phyloP scores from a whole-genome alignment of 2,888 invertebrate species.

The Nebria brevicollis region DNA sequence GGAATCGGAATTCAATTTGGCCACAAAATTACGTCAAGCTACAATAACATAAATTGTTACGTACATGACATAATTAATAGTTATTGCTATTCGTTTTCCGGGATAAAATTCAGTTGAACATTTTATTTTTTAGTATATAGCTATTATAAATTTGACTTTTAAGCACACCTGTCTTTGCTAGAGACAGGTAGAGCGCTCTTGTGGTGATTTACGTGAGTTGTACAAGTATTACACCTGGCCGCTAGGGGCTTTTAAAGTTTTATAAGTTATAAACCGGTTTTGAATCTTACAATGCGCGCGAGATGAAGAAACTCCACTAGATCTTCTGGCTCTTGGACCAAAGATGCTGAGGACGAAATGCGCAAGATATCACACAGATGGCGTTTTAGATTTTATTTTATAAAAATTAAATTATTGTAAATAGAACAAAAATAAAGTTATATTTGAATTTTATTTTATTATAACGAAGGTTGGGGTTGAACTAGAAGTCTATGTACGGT shows the following conservation, averaged over 20 bases:
- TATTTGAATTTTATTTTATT: too few relatives aligned
- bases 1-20: neutral
- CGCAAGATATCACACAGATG: neutral
- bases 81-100: neutral
- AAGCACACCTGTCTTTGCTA: neutral
- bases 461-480: too few relatives aligned
- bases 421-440: too few relatives aligned
- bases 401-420: too few relatives aligned
- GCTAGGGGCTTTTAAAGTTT: conserved; percentile 9
- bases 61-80: conserved; percentile 3
- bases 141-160: conserved; percentile 5
- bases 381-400: neutral
- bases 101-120: neutral
- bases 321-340: conserved; percentile 34
- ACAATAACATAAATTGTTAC: neutral
- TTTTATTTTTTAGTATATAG: conserved; percentile 3
- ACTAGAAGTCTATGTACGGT: too few relatives aligned
- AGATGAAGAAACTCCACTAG: conserved; percentile 6
- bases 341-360: conserved; percentile 31
- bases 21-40: neutral
- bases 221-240: conserved; percentile 29
- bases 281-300: conserved; percentile 8
- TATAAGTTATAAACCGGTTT: conserved; percentile 27
- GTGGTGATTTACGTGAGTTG: neutral
- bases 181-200: conserved; percentile 28